Percentiles rank a stretch among this genome's conserved stretches.
Conservation (phyloP, 2,888 invertebrate genomes). For the Heliconius sara region DNA sequence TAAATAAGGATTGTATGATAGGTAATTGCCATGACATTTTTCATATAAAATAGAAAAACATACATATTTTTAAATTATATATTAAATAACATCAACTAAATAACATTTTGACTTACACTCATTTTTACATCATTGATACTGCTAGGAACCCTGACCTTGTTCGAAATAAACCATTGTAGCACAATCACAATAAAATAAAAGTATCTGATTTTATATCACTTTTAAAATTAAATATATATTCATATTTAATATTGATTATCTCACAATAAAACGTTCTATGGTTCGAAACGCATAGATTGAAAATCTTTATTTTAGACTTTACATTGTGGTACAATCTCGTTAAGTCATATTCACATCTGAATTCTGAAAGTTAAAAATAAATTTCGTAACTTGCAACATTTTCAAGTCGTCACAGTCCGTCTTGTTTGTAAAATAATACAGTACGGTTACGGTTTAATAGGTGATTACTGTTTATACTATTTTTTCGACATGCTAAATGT, state of each 20-base stretch:
- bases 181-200: slow-evolving; percentile 36
- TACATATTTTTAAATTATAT: neutral
- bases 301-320: neutral
- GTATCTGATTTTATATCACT: slow-evolving; percentile 14
- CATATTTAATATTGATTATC: slow-evolving; percentile 18
- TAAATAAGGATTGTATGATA: neutral
- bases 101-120: slow-evolving; percentile 49
- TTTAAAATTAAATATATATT: neutral
- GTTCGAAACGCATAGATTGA: slow-evolving; percentile 14
- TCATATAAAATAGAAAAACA: neutral
- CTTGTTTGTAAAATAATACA: neutral
- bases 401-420: neutral
- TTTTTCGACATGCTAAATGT: neutral
- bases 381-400: slow-evolving; percentile 5
- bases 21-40: neutral
- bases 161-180: slow-evolving; percentile 53
- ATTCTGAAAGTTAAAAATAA: neutral
- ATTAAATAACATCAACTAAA: slow-evolving; percentile 10
- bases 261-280: neutral
- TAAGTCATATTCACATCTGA: slow-evolving; percentile 2
- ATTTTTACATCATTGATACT: slow-evolving; percentile 74
- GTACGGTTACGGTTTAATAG: neutral
- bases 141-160: slow-evolving; percentile 68
- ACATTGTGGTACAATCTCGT: slow-evolving; percentile 6
- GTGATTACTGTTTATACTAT: neutral